Evolutionary conservation across 2,113 vertebrate species (phyloP), one percentile per base, ranked within the genome.

Genomic region (Oreochromis spilurus): DNA sequence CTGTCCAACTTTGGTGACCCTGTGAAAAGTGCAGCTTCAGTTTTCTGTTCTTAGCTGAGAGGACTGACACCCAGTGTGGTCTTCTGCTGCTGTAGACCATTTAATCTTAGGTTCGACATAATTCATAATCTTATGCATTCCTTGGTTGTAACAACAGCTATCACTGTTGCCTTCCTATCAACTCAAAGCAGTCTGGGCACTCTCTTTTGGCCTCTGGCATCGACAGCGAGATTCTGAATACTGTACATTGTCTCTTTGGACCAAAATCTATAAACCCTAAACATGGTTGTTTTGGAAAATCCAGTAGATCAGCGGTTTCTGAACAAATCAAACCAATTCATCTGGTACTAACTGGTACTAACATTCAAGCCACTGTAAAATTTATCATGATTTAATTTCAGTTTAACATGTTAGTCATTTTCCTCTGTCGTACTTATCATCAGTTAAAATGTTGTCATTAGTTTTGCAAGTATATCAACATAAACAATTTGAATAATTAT

Each of bases 131-230:
- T 6, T 70, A n/a, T 70, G 2, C 36, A 70, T 72, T 6, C 14
- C 40, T 45, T 45, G 36, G 2, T 70, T 70, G 65, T 43, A 72
- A 72, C 40, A 26, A 45, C 0, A 45, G 38, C 26, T 72, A 17
- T 72, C 0, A 4, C 21, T 72, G 13, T 26, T 1, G 24, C 0
- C 38, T 45, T 72, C 13, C 13, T 72, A 10, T 72, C 65, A 72
- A n/a, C 38, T 72, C 11, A 3, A 50, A 50, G 3, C 48, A 50
- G 16, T 17, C 48, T 50, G 48, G 7, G 14, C 48, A 17, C 14
- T 17, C 6, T 17, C 16, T 16, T 50, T 17, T 50, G 48, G 12
- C 16, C 48, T 17, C 48, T 17, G 16, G 45, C 5, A 14, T 14
- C 43, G 13, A 45, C 43, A 14, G 43, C 13, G 43, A 5, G 43